Conservation (phyloP, 2,888 invertebrate genomes). For the Trilocha varians region DNA sequence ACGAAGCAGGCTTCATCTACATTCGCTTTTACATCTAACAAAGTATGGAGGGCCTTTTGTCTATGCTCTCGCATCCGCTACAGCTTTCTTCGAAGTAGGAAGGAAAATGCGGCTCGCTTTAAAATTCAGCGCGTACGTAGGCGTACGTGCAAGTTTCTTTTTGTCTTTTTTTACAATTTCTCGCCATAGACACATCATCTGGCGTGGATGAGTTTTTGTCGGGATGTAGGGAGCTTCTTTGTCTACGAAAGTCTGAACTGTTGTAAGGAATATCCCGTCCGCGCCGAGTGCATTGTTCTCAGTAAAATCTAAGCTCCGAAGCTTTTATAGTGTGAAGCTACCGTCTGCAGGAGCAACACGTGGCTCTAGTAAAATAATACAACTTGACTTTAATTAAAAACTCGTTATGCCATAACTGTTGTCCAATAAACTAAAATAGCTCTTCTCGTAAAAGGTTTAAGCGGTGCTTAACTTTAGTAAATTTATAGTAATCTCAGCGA, state of each 20-base stretch:
- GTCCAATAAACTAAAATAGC: conserved; percentile 40
- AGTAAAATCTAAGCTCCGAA: conserved; percentile 57
- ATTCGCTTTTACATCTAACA: conserved; percentile 60
- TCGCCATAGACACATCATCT: conserved; percentile 71
- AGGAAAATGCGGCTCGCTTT: conserved; percentile 58
- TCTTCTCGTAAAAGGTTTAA: conserved; percentile 33
- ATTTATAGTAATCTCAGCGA: conserved; percentile 38
- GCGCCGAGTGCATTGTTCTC: conserved; percentile 57
- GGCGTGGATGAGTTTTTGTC: conserved; percentile 71
- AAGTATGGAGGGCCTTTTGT: conserved; percentile 58
- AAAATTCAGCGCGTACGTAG: conserved; percentile 51
- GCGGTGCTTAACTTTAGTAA: conserved; percentile 28
- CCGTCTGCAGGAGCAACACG: conserved; percentile 44
- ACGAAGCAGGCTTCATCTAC: conserved; percentile 56
- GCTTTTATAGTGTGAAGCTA: conserved; percentile 32
- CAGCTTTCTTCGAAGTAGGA: conserved; percentile 51
- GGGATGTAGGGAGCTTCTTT: conserved; percentile 65
- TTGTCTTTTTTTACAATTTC: conserved; percentile 60
- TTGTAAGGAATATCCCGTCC: conserved; percentile 61
- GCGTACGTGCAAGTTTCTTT: conserved; percentile 42
- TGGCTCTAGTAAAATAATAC: conserved; percentile 56
- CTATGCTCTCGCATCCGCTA: conserved; percentile 59
- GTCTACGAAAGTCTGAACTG: conserved; percentile 66
- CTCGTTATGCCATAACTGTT: conserved; percentile 36
- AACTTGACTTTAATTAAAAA: conserved; percentile 49